These are phyloP conservation scores for Malacoraja senta DNA, from an alignment of 2,797 vertebrate species.

Conservation along the genomic window DNA sequence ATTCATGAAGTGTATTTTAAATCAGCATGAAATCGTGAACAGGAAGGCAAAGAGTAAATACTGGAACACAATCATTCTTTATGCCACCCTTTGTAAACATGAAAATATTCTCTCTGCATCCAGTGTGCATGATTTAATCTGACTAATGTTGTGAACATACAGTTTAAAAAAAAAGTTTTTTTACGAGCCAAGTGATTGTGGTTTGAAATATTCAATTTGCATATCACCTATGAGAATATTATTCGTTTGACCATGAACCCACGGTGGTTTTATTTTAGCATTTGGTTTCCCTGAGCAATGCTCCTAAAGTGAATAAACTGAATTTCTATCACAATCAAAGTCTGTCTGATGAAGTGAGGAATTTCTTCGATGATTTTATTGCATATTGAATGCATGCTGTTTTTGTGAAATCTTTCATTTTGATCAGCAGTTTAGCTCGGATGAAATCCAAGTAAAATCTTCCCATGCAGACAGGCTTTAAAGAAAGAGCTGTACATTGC, in stretches of 20 bases:
- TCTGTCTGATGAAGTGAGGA: background rate
- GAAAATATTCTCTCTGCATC: too few relatives aligned
- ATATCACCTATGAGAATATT: background rate
- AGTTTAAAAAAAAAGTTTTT: background rate
- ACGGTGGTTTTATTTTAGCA: background rate
- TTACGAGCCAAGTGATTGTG: background rate
- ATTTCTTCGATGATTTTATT: background rate
- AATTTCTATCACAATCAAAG: background rate
- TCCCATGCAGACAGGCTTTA: background rate
- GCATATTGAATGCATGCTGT: background rate
- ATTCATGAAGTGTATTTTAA: background rate
- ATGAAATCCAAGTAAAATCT: slow-evolving; percentile 18
- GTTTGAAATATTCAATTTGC: background rate
- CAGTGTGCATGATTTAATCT: too few relatives aligned
- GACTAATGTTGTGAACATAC: too few relatives aligned
- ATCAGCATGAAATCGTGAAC: background rate
- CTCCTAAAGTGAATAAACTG: background rate
- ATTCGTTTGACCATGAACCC: background rate
- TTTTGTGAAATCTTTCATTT: background rate
- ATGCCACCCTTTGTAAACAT: too few relatives aligned
- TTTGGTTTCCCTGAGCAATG: background rate
- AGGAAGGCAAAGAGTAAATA: background rate
- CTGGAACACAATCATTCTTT: background rate
- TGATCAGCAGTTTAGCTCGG: background rate
- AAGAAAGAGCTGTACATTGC: background rate